Percentiles rank a stretch among this genome's conserved stretches.
These are phyloP conservation scores for Lordiphosa fenestrarum DNA, from an alignment of 2,888 invertebrate genomes.

Conservation along the genomic window DNA sequence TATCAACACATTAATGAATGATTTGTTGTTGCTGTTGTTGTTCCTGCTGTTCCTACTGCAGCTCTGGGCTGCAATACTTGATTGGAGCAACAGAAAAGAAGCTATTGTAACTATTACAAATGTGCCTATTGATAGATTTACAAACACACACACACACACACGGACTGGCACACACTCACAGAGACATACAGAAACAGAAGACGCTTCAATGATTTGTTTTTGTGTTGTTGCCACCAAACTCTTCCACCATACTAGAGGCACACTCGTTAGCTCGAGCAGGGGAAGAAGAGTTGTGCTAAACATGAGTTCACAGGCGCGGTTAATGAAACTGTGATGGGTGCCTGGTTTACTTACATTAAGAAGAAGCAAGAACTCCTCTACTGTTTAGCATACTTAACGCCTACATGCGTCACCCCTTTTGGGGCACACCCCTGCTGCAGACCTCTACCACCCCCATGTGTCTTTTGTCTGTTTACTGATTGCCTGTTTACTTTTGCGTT, in stretches of 20 bases:
- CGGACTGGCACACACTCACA: neutral
- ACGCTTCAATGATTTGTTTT: constrained; percentile 46
- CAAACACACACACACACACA: constrained; percentile 26
- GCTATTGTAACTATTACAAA: constrained; percentile 43
- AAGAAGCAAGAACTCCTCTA: too few species aligned
- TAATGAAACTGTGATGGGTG: too few species aligned
- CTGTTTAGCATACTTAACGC: too few species aligned
- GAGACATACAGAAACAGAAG: constrained; percentile 1
- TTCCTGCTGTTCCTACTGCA: constrained; percentile 7
- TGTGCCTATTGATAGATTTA: constrained; percentile 52
- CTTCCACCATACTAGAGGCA: constrained; percentile 7
- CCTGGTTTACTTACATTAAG: too few species aligned
- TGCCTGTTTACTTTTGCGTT: constrained; percentile 31
- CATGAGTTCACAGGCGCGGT: too few species aligned
- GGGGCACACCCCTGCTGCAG: neutral
- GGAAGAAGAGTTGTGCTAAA: neutral
- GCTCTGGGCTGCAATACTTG: constrained; percentile 6
- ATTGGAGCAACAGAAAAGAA: constrained; percentile 9
- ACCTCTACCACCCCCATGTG: neutral
- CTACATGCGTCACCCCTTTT: too few species aligned
- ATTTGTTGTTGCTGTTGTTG: constrained; percentile 35
- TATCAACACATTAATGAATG: constrained; percentile 60
- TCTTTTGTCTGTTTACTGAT: constrained; percentile 21
- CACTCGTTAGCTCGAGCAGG: neutral
- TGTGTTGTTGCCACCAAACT: constrained; percentile 29